Conservation (phyloP, 2,113 vertebrate genomes). For the Cephalophus harveyi region DNA sequence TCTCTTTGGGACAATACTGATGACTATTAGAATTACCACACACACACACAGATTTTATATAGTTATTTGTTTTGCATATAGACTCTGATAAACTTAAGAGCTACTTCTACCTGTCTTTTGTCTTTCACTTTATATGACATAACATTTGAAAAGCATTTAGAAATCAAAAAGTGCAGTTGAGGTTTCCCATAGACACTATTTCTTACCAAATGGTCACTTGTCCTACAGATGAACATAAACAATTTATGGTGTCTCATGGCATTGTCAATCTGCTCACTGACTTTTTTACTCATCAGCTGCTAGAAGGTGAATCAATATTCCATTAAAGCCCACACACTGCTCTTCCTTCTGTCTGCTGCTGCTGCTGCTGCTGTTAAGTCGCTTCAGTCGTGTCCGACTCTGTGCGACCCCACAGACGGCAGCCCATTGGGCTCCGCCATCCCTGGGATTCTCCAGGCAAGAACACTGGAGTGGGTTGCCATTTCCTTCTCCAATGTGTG, state of each 20-base stretch:
- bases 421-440: neutral
- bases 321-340: too few species aligned
- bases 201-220: neutral
- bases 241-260: too few species aligned
- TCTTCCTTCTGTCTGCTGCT: neutral
- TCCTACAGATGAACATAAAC: neutral
- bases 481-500: neutral
- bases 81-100: neutral
- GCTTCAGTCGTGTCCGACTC: too few species aligned
- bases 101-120: neutral
- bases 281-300: neutral
- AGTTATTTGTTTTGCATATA: neutral
- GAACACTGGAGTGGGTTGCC: neutral
- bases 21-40: neutral
- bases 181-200: neutral
- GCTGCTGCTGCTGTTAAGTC: too few species aligned
- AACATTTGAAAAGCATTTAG: neutral
- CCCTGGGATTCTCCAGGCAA: neutral
- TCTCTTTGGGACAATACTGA: neutral
- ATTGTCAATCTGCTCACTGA: neutral
- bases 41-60: neutral
- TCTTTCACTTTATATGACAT: neutral
- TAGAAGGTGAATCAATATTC: neutral
- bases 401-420: too few species aligned
- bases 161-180: neutral